phyloP scores from a whole-genome alignment of 1,140 invertebrate species.

The Apis mellifera region DNA sequence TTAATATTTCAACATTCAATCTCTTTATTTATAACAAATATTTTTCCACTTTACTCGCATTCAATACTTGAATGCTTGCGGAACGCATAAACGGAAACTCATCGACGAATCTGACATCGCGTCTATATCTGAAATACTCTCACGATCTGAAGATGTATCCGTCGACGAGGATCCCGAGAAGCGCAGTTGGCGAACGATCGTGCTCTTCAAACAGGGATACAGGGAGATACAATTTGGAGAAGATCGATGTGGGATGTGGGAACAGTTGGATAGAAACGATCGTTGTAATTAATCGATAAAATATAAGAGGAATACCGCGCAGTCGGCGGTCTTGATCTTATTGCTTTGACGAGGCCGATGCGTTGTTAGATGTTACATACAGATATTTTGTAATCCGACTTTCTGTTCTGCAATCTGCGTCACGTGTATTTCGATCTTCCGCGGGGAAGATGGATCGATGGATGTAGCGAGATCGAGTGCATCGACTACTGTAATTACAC shows the following conservation, averaged over 20 bases:
- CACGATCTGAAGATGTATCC: not conserved
- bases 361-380: not conserved
- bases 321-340: not conserved
- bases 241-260: not conserved
- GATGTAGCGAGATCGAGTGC: not conserved
- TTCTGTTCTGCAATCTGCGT: not conserved
- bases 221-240: not conserved
- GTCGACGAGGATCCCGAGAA: not conserved
- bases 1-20: no score
- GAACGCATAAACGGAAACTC: not conserved
- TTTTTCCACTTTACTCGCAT: no score
- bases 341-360: not conserved
- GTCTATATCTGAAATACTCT: not conserved
- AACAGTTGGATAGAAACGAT: not conserved
- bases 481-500: slow-evolving; percentile 2
- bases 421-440: no score
- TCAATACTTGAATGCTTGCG: not conserved
- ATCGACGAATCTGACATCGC: not conserved
- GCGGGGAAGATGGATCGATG: not conserved
- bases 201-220: not conserved
- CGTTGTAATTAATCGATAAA: slow-evolving; percentile 6
- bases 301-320: not conserved
- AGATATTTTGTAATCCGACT: not conserved
- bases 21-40: no score
- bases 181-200: not conserved